A percentile compares a stretch with the other conserved stretches of the same genome.
Conservation (phyloP, 2,888 invertebrate species). For the Scelioninae gen. 1 region DNA sequence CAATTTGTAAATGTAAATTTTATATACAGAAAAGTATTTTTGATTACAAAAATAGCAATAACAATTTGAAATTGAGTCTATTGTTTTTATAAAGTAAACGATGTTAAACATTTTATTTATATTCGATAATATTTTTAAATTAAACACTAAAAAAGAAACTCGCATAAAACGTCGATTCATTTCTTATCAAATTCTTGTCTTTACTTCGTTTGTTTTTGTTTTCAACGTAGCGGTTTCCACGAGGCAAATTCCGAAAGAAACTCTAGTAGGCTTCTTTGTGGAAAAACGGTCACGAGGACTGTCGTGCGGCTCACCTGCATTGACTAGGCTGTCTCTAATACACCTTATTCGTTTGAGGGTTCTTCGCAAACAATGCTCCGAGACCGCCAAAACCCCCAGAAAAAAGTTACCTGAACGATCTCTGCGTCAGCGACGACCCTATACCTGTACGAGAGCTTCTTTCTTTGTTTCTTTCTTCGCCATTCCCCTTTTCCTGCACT, state of each 20-base stretch:
- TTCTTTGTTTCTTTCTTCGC: conserved; percentile 28
- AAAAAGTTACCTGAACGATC: conserved; percentile 72
- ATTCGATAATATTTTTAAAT: too few relatives aligned
- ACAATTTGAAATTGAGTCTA: too few relatives aligned
- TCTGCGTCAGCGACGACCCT: conserved; percentile 62
- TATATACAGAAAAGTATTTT: too few relatives aligned
- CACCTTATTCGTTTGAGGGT: conserved; percentile 67
- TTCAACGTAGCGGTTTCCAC: conserved; percentile 1
- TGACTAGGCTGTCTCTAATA: conserved; percentile 32
- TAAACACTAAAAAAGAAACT: too few relatives aligned
- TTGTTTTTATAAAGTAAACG: too few relatives aligned
- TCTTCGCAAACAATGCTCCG: conserved; percentile 71
- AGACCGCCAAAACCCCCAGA: conserved; percentile 46
- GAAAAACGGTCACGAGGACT: conserved; percentile 5
- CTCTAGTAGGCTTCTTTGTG: not conserved
- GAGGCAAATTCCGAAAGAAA: not conserved
- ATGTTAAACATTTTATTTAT: too few relatives aligned
- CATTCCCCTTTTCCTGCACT: not conserved
- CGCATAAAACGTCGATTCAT: too few relatives aligned
- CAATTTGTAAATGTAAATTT: too few relatives aligned
- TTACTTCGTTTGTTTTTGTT: conserved; percentile 1
- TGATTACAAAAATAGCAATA: too few relatives aligned
- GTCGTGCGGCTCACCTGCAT: conserved; percentile 17
- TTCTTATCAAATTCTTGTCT: conserved; percentile 22
- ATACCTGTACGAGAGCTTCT: not conserved